Evolutionary conservation across 1,140 invertebrate species (phyloP).

Genomic region (Cardiocondyla obscurior): DNA sequence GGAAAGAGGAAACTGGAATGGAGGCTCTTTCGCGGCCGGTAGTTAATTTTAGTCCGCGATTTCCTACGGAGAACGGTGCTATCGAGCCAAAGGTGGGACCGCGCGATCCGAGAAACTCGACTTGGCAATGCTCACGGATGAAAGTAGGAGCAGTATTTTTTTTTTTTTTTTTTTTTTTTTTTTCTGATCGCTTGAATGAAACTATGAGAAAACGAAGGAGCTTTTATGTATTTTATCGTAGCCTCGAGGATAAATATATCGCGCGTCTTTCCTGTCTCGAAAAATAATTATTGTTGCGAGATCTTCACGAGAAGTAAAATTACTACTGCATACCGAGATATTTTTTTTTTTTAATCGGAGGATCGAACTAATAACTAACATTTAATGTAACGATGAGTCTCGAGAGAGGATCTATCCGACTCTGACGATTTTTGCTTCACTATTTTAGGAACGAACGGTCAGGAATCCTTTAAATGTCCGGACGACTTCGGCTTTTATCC

Average conservation of each 20-base stretch:
- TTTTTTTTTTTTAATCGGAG: not conserved
- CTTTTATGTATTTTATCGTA: not conserved
- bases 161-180: too few species aligned
- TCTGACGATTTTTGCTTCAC: not conserved
- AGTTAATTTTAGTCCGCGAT: slow-evolving; percentile 36
- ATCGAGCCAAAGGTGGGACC: slow-evolving; percentile 18
- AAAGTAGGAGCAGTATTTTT: not conserved
- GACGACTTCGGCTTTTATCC: slow-evolving; percentile 98
- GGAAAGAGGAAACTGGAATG: not conserved
- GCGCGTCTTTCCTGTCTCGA: not conserved
- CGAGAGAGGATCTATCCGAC: not conserved
- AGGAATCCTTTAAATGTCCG: slow-evolving; percentile 95
- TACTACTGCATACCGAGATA: not conserved
- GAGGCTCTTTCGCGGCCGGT: not conserved
- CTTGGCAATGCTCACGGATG: not conserved
- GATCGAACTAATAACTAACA: not conserved
- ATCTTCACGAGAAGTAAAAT: not conserved
- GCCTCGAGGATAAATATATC: not conserved
- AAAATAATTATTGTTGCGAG: not conserved
- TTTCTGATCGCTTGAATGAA: not conserved
- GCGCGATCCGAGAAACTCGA: slow-evolving; percentile 17
- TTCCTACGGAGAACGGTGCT: slow-evolving; percentile 1
- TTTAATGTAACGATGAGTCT: not conserved
- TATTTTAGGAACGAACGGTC: slow-evolving; percentile 85
- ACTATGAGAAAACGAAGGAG: not conserved